phyloP scores from a whole-genome alignment of 1,140 invertebrate species.

The Meloidogyne floridensis region DNA sequence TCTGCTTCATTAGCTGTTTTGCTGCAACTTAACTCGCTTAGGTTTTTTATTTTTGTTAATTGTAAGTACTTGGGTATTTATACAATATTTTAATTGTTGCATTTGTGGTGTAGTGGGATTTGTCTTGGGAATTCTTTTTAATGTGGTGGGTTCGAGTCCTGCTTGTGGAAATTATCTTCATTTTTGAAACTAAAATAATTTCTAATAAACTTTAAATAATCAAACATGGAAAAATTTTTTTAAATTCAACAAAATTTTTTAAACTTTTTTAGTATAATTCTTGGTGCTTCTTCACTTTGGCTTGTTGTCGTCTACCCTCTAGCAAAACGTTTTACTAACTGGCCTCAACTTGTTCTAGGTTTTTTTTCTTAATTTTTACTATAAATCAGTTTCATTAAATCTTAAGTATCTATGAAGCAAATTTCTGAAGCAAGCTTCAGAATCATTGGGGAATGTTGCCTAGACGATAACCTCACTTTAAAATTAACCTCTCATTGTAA shows the following conservation, averaged over 20 bases:
- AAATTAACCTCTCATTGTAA: background rate
- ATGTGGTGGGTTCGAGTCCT: too few relatives aligned
- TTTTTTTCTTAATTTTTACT: background rate
- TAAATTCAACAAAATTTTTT: too few relatives aligned
- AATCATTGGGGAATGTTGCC: too few relatives aligned
- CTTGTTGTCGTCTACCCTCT: conserved; percentile 88
- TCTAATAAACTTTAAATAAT: too few relatives aligned
- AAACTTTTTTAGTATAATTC: conserved; percentile 54
- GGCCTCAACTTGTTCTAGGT: conserved; percentile 86
- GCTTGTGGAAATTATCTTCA: too few relatives aligned
- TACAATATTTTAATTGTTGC: background rate
- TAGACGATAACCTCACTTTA: background rate
- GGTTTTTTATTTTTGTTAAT: conserved; percentile 73
- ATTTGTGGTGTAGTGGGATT: too few relatives aligned
- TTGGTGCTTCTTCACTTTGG: conserved; percentile 79
- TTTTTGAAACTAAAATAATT: conserved; percentile 70
- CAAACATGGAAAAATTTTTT: too few relatives aligned
- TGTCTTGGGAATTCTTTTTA: too few relatives aligned
- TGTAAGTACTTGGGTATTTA: background rate
- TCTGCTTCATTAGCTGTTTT: conserved; percentile 79
- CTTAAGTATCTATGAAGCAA: conserved; percentile 71
- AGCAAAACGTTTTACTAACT: conserved; percentile 90
- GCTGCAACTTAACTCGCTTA: conserved; percentile 85
- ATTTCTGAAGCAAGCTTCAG: too few relatives aligned
- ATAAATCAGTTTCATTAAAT: too few relatives aligned